Evolutionary conservation across 2,113 vertebrate species (phyloP), one percentile per base, ranked within the genome.

Genomic region (Corydoras maculifer): DNA sequence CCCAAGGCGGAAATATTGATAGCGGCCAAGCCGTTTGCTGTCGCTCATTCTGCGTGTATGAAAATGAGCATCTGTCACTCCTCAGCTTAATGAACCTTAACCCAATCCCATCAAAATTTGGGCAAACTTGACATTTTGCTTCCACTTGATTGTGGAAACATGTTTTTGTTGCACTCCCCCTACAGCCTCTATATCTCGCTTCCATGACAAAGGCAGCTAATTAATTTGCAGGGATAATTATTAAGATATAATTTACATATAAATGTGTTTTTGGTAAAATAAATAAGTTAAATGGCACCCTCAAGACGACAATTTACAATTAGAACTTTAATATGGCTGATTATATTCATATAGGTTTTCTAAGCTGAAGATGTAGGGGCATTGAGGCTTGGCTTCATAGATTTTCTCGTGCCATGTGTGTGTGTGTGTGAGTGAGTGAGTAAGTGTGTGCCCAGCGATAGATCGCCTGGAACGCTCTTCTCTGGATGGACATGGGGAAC

Each of bases 231-330:
- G 82, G 91, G 88, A 88, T 85, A 84, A 86, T 90, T 91, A 89
- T 88, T 91, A 89, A 83, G 89, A 87, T 90, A 91, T 90, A 79
- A 94, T 94, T 95, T 95, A 89, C 91, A 94, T 93, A 90, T 90
- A 93, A 94, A 95, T 94, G 90, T 82, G 82, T 87, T 90, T 86
- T 84, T 78, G 78, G 14, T 70, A 81, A 84, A 87, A 86, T 80
- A 82, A 84, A 84, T 79, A 81, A 85, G 84, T 69, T 81, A 87
- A 74, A 85, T 75, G 80, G 90, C 81, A 85, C 91, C 92, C 92
- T 88, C 87, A 86, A 94, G 92, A 90, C 87, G 86, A 75, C 84
- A 86, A 84, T 91, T 93, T 91, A 88, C 87, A 92, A 90, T 93
- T 91, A 91, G 91, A 92, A 91, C 92, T 92, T 90, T 89, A 90